Conservation (phyloP, 2,888 invertebrate species). For the Camptogramma bilineatum region DNA sequence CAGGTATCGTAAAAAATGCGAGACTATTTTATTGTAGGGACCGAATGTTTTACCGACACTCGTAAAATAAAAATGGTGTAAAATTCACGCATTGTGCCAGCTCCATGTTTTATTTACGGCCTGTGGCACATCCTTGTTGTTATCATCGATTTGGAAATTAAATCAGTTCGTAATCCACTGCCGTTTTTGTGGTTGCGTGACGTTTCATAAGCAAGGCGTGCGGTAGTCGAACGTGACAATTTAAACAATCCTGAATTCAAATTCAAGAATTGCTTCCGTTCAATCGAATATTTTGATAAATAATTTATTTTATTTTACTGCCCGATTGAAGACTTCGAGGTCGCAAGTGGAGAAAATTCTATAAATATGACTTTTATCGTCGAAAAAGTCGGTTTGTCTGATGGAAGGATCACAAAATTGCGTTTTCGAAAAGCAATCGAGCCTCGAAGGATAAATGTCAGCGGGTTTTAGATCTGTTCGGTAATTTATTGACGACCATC, state of each 20-base stretch:
- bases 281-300: slow-evolving; percentile 37
- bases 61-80: slow-evolving; percentile 80
- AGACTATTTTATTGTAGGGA: slow-evolving; percentile 75
- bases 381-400: slow-evolving; percentile 48
- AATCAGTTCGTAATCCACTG: slow-evolving; percentile 39
- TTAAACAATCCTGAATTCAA: slow-evolving; percentile 25
- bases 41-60: slow-evolving; percentile 74
- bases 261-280: slow-evolving; percentile 24
- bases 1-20: slow-evolving; percentile 74
- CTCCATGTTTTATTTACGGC: slow-evolving; percentile 68
- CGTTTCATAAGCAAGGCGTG: slow-evolving; percentile 17
- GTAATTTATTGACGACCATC: slow-evolving; percentile 53
- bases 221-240: slow-evolving; percentile 19
- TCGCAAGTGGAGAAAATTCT: slow-evolving; percentile 37
- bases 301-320: slow-evolving; percentile 33
- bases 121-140: slow-evolving; percentile 49
- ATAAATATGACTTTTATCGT: slow-evolving; percentile 53
- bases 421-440: slow-evolving; percentile 39
- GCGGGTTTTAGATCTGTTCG: slow-evolving; percentile 46
- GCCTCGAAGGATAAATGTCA: slow-evolving; percentile 51
- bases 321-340: slow-evolving; percentile 29
- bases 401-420: slow-evolving; percentile 50
- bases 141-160: slow-evolving; percentile 57
- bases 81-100: slow-evolving; percentile 76
- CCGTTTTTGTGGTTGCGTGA: slow-evolving; percentile 31